Base-by-base conservation (phyloP, 2,797 vertebrate genomes). In the Anabas testudineus region DNA sequence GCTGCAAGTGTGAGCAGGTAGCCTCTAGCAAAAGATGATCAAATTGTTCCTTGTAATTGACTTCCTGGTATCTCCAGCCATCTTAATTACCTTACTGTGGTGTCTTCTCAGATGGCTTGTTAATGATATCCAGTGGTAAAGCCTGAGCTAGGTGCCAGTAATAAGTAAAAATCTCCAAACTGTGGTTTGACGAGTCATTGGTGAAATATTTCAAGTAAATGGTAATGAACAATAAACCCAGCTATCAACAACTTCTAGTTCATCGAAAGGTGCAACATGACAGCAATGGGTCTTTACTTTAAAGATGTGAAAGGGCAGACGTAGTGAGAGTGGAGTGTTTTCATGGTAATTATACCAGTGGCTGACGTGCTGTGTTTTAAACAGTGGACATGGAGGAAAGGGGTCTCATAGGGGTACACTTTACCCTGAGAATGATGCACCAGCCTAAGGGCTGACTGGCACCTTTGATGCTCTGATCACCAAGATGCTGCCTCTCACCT, bases 381-480 rank as follows among this genome's bases (percentile, higher is more conserved):
- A 82, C 76, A 46, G n/a, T 82, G 80, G 86, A 67, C 85, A 74
- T 62, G 73, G 71, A 67, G 45, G 48, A 76, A 62, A 37, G 21
- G 19, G 54, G 45, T 78, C 64, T 85, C 55, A 28, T 45, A 36
- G 43, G 10, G 47, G 41, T 70, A 48, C 69, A 66, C 78, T 77
- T 82, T 73, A 80, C 70, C 72, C 56, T 7, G 26, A 73, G 63
- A 83, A 82, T 19, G 76, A 80, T 71, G 74, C 65, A 41, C 72
- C 75, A 56, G 88, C 87, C 90, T 66, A 32, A 60, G 79, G 88
- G 82, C 78, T 80, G 82, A 88, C 83, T 88, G 84, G 83, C 77
- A 85, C 89, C 90, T 91, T 90, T 90, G 88, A 92, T 90, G 88
- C 86, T 90, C 65, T 75, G 80, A 91, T 92, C 91, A 87, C 82